Evolutionary conservation across 2,888 invertebrate genomes (phyloP), one percentile per base, ranked within the genome.

Genomic region (Plebejus melissa): DNA sequence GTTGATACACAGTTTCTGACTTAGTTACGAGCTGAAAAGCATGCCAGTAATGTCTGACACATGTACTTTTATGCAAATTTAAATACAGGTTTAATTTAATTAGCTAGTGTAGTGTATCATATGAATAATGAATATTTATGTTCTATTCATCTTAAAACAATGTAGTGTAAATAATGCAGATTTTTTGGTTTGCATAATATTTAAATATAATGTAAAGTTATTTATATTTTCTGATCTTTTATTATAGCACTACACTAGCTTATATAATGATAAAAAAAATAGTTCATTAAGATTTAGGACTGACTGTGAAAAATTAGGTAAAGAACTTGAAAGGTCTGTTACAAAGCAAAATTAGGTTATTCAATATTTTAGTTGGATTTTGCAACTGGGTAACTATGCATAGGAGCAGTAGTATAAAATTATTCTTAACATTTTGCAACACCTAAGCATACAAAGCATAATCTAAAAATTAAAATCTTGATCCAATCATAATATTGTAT

Each of bases 101-200:
- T 65, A 65, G 5, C 13, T 13, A 65, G 32, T 65, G 65, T 65
- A 4, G 28, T 60, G 28, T 28, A 11, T 28, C 60, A 11, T 22
- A 60, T 36, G 65, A 65, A 36, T 65, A 65, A 65, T 32, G 1
- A 32, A 32, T 32, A 32, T 32, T 28, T 28, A 5, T 65, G 13
- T 32, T 65, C 5, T 65, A 32, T 32, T 65, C 65, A 65, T 65
- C 28, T 65, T 13, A 36, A 65, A 9, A 65, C 65, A 36, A 65
- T 65, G 65, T 65, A 36, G 11, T 65, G 32, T 65, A 65, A 32
- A 65, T 22, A 65, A 32, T 65, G 65, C 65, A 65, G 13, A 65
- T 32, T 65, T 60, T 65, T 13, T 65, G 13, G 65, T 65, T 32
- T 36, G 65, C 65, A 65, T 65, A 28, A 28, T 28, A 65, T 65